Evolutionary conservation across 2,797 vertebrate genomes (phyloP).

Genomic region (Carduelis carduelis): DNA sequence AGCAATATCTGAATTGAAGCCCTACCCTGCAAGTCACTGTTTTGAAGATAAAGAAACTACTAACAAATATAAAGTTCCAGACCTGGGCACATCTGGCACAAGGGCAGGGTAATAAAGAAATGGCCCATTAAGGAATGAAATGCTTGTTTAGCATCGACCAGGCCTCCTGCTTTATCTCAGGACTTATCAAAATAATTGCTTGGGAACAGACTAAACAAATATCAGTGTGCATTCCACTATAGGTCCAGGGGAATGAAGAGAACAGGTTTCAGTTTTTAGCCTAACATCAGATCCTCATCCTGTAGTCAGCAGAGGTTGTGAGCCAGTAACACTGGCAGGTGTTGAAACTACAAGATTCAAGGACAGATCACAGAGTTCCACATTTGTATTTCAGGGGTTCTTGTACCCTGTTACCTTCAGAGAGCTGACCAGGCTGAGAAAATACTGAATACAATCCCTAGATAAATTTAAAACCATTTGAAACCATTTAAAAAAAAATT

Average conservation of each 20-base stretch:
- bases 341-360: not conserved
- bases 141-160: not conserved
- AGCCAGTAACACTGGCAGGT: not conserved
- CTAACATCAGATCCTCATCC: not conserved
- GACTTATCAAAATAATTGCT: conserved; percentile 45
- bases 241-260: not conserved
- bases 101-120: conserved; percentile 55
- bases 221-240: not conserved
- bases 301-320: fast-evolving
- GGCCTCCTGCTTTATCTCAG: conserved; percentile 34
- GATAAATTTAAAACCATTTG: not conserved
- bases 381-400: not conserved
- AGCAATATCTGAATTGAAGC: conserved; percentile 22
- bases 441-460: not conserved
- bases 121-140: conserved; percentile 64
- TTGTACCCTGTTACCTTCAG: not conserved
- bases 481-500: not conserved
- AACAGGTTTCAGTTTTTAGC: not conserved
- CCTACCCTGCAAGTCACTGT: not conserved
- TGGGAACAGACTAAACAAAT: conserved; percentile 5
- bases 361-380: not conserved
- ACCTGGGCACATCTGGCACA: conserved; percentile 30
- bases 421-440: not conserved
- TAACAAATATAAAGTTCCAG: conserved; percentile 25
- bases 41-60: conserved; percentile 1